Base-by-base conservation (phyloP, 2,113 vertebrate genomes). In the Tragelaphus imberbis region DNA sequence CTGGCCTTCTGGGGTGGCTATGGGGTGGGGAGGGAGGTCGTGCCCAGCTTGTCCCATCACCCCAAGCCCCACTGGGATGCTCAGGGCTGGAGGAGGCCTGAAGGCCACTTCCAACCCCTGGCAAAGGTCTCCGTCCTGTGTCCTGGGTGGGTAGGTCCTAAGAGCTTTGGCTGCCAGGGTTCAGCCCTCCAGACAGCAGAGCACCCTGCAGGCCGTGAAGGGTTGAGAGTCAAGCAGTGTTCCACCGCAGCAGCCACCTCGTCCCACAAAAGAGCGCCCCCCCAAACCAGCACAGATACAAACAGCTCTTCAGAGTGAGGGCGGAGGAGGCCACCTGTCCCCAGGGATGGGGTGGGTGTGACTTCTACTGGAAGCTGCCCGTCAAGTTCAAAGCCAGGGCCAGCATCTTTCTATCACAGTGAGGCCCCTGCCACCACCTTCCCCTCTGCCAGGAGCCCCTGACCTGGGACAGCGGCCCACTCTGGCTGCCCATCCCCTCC, bases 1-100 rank as follows among this genome's bases (percentile, higher is more conserved):
- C 96, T 97, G 97, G 97, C 97, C 97, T 91, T 97, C 85, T 49
- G n/a, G 44, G 85, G 58, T 17, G 12, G 82, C 10, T 15, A 16
- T 0, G 28, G 89, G 63, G 33, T 12, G 44, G 53, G 56, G 23
- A 4, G 36, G 86, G 65, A 55, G 87, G 28, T 87, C 28, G 2
- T 17, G 49, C 51, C 40, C 25, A 1, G 68, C 47, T 77, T 53
- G 53, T 25, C n/a, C 33, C n/a, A 53, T 68, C 28, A 47, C 17
- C 30, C 87, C 77, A 30, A 77, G 71, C 53, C 36, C 14, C 2
- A 6, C 47, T 25, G 77, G 94, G 84, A 84, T 1, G 15, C 61
- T 80, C 81, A 27, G 7, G 88, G 82, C 49, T 44, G 80, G 55
- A 51, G n/a, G n/a, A n/a, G 56, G 87, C 33, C 86, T 36, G 55